phyloP scores from a whole-genome alignment of 2,113 vertebrate genomes.

The Heptranchias perlo region DNA sequence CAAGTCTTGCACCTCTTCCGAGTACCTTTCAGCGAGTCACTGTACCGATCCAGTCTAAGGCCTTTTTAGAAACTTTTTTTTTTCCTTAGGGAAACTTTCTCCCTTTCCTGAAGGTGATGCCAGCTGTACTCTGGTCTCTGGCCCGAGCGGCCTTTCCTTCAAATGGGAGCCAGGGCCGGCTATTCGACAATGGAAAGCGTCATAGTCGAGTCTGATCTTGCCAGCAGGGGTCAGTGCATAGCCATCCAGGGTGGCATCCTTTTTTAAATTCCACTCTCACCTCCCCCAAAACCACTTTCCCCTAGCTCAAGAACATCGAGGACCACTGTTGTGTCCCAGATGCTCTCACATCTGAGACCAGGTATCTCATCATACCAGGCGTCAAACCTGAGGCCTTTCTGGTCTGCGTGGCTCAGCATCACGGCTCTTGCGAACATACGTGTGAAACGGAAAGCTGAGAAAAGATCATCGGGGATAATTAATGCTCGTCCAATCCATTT shows the following conservation, averaged over 20 bases:
- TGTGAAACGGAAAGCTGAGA: not conserved
- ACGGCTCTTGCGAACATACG: not conserved
- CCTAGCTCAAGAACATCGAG: not conserved
- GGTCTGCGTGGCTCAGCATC: not conserved
- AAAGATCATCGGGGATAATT: too few species aligned
- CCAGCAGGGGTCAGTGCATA: not conserved
- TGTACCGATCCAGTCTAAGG: not conserved
- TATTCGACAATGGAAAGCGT: not conserved
- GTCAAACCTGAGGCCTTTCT: not conserved
- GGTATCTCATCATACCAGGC: not conserved
- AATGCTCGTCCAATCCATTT: too few species aligned
- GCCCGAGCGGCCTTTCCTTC: not conserved
- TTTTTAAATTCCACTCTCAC: not conserved
- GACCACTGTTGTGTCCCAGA: too few species aligned
- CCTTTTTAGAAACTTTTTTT: not conserved
- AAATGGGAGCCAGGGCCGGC: not conserved
- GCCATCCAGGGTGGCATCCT: not conserved
- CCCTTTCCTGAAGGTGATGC: not conserved
- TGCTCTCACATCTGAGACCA: not conserved
- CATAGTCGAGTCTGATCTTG: not conserved
- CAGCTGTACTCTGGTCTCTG: too few species aligned
- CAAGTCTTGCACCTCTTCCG: too few species aligned
- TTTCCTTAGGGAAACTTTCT: not conserved
- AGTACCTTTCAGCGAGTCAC: not conserved
- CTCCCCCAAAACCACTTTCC: too few species aligned